Conservation (phyloP, 2,797 vertebrate genomes). For the Phaenicophaeus curvirostris region DNA sequence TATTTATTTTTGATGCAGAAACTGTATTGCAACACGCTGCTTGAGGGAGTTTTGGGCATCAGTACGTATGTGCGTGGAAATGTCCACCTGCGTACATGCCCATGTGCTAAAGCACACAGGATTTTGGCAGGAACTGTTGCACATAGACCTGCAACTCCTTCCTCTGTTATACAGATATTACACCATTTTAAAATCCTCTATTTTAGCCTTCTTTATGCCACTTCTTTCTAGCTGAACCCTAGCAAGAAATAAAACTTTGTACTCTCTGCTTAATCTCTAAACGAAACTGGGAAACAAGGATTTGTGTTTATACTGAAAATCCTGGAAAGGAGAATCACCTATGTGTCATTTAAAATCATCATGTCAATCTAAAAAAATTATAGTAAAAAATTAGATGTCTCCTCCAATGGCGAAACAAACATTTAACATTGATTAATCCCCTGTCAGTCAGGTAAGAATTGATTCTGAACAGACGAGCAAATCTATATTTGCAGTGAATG, state of each 20-base stretch:
- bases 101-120: background rate
- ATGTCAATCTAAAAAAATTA: background rate
- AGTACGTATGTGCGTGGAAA: background rate
- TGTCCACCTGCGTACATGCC: background rate
- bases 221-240: background rate
- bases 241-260: background rate
- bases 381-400: background rate
- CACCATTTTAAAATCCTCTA: background rate
- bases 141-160: background rate
- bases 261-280: background rate
- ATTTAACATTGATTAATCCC: background rate
- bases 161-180: background rate
- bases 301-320: background rate
- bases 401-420: background rate
- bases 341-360: background rate
- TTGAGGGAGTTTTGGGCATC: background rate
- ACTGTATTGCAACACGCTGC: background rate
- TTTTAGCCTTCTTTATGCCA: background rate
- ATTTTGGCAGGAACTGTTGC: background rate
- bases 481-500: background rate
- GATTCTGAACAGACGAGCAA: background rate
- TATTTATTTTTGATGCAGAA: background rate
- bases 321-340: background rate
- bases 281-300: background rate
- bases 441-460: background rate